phyloP scores from a whole-genome alignment of 2,888 invertebrate genomes.

The Rhingia campestris region DNA sequence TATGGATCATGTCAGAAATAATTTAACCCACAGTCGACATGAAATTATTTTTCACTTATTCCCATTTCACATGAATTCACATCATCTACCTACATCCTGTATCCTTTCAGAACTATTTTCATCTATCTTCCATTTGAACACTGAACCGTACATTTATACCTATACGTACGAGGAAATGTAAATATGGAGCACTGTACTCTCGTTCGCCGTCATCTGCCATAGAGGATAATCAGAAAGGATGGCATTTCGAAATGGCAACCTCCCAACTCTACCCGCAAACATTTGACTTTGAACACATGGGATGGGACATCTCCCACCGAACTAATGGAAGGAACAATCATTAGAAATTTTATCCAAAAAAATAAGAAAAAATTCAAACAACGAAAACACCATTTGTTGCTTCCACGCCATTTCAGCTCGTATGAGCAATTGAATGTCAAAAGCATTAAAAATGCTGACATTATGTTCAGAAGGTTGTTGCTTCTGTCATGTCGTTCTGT shows the following conservation, averaged over 20 bases:
- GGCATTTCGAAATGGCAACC: not conserved
- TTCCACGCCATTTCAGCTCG: conserved; percentile 38
- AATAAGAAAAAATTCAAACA: not conserved
- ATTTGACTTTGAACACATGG: no score
- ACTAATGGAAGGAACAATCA: conserved; percentile 3
- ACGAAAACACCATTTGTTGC: conserved; percentile 34
- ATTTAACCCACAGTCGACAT: not conserved
- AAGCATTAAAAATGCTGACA: conserved; percentile 41
- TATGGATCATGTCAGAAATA: not conserved
- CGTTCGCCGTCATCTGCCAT: not conserved
- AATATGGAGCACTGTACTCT: not conserved
- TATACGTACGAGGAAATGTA: not conserved
- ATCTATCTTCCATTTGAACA: conserved; percentile 4
- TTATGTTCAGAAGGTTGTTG: conserved; percentile 38
- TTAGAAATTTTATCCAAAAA: not conserved
- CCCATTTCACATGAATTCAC: conserved; percentile 3
- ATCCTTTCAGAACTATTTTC: not conserved
- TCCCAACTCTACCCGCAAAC: not conserved
- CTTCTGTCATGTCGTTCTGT: conserved; percentile 39
- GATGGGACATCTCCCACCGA: not conserved
- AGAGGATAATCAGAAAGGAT: not conserved
- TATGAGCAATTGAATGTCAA: conserved; percentile 16
- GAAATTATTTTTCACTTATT: conserved; percentile 21
- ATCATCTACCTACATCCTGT: not conserved
- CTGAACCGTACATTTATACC: not conserved